Base-by-base conservation (phyloP, 2,113 vertebrate genomes). In the Ceyx margarethae region DNA sequence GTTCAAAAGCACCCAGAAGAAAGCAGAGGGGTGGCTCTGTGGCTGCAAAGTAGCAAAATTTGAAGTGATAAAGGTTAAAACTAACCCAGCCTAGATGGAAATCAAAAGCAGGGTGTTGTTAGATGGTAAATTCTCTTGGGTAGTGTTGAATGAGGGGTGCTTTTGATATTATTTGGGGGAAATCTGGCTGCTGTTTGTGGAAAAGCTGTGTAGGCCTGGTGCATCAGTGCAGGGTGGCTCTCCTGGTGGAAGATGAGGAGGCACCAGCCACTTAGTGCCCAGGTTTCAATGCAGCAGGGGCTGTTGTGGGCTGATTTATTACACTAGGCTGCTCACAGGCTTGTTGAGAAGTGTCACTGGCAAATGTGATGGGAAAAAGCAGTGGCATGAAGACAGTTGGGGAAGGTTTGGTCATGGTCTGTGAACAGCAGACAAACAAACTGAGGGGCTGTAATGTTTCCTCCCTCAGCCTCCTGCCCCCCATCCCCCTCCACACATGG, bases 361-460 rank as follows among this genome's bases (percentile, higher is more conserved):
- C 57, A 90, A 85, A 85, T 79, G 22, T 89, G 46, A 31, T 85
- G 33, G 6, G 68, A 88, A 90, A 76, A 78, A 94, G 37, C 37
- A 89, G 85, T 60, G 58, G 23, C 56, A 74, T 7, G 25, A 75
- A 50, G 73, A 53, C 50, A 29, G 31, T 69, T 73, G 54, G 56
- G 61, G 85, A 46, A 60, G 51, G 73, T 92, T 82, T 94, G 2
- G 2, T 92, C 48, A 40, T 43, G 48, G 56, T 80, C 65, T 87
- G 10, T 71, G 85, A 93, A 77, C 46, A 73, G 84, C 72, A 67
- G 85, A 93, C 82, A 92, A 93, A 80, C 58, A 85, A 84, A 93
- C 62, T 0, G 1, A 76, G 64, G 16, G 91, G 81, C 60, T 89
- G 42, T 50, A 79, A 58, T 60, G 21, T 42, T 73, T 83, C 89